Evolutionary conservation across 2,113 vertebrate species (phyloP).

Genomic region (Urocolius indicus): DNA sequence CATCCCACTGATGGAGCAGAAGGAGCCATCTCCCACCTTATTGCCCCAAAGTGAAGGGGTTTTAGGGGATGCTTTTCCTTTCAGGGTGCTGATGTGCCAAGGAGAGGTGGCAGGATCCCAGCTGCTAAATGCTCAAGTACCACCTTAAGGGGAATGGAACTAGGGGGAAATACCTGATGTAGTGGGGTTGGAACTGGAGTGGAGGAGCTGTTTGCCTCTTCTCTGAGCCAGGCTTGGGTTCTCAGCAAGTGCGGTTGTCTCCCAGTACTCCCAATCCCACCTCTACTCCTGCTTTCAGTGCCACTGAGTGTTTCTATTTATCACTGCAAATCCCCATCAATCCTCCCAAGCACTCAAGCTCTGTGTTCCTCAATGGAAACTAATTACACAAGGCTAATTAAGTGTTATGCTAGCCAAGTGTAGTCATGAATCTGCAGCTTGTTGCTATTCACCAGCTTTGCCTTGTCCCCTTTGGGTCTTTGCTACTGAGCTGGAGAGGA

Average conservation of each 20-base stretch:
- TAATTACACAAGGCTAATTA: slow-evolving; percentile 11
- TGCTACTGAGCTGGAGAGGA: background rate
- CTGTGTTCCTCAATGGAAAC: background rate
- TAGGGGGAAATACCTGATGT: background rate
- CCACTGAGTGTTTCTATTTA: background rate
- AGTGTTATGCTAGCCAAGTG: background rate
- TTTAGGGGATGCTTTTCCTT: background rate
- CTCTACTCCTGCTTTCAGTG: accelerated
- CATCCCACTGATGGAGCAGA: background rate
- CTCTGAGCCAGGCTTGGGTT: background rate
- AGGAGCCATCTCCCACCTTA: background rate
- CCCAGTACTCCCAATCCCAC: background rate
- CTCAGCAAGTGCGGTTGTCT: background rate
- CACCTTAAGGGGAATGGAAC: background rate
- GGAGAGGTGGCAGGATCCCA: accelerated
- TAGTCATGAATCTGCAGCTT: background rate
- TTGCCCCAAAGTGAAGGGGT: background rate
- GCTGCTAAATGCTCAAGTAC: background rate
- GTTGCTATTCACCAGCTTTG: background rate
- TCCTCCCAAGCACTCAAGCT: background rate
- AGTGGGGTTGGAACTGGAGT: background rate
- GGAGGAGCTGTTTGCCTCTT: background rate
- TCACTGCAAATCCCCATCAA: background rate
- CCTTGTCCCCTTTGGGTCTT: background rate
- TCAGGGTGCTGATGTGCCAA: background rate